Conservation (phyloP, 1,140 invertebrate species). For the Aethina tumida region DNA sequence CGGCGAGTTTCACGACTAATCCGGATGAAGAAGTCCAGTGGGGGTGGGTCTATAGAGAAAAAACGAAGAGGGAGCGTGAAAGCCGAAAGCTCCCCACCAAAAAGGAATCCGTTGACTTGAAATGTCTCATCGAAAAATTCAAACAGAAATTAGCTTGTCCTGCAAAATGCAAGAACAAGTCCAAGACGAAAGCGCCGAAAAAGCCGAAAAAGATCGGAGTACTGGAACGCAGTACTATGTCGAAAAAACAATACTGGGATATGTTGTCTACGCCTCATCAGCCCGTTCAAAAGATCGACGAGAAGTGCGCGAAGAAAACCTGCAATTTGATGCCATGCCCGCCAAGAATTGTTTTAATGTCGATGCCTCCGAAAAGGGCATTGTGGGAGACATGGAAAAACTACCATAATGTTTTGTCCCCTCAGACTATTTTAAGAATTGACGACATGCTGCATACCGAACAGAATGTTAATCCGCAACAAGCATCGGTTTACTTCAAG, state of each 20-base stretch:
- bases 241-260: conserved; percentile 23
- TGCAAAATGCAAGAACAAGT: too few species aligned
- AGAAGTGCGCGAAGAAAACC: conserved; percentile 6
- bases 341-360: conserved; percentile 19
- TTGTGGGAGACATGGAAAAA: conserved; percentile 24
- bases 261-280: conserved; percentile 18
- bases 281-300: conserved; percentile 4
- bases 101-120: too few species aligned
- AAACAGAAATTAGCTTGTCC: too few species aligned
- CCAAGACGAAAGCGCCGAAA: too few species aligned
- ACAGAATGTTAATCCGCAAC: conserved; percentile 20
- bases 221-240: conserved; percentile 17
- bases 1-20: too few species aligned
- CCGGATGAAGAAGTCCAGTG: too few species aligned
- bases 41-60: too few species aligned
- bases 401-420: conserved; percentile 15
- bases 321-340: conserved; percentile 22
- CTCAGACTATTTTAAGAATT: conserved; percentile 19
- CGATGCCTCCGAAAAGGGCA: conserved; percentile 20
- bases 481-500: conserved; percentile 25
- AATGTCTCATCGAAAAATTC: too few species aligned
- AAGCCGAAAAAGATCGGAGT: too few species aligned
- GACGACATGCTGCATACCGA: conserved; percentile 24
- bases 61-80: too few species aligned
- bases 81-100: too few species aligned